Evolutionary conservation across 2,888 invertebrate species (phyloP), one percentile per base, ranked within the genome.

Genomic region (Tenthredo notha): DNA sequence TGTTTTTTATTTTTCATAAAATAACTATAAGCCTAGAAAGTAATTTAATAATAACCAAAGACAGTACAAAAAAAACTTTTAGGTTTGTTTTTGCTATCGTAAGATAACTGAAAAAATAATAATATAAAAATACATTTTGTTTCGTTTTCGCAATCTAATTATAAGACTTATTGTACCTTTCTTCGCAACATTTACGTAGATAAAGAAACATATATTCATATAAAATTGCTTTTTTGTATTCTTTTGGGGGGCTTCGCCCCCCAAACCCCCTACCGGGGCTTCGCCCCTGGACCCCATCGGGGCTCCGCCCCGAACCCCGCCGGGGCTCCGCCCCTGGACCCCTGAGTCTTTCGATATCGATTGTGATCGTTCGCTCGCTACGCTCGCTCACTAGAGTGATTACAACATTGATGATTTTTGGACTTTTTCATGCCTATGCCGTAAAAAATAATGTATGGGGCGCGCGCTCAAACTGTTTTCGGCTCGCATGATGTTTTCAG

Each of bases 401-500:
- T 33, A 4, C 4, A 33, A 33, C 33, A 33, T 33, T 25, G 9
- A 25, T 61, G 21, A 21, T 61, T 61, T 21, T 6, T 61, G 7
- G 21, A 61, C 61, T 61, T 61, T 61, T 61, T 61, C 61, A 61
- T 61, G 21, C 61, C 21, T n/a, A 25, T 33, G 33, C 33, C 33
- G 33, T 25, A 61, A 61, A 25, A 61, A 61, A 61, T 25, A 61
- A 61, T 61, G 61, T 61, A 25, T 61, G 61, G 61, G 61, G 61
- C 9, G 21, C 25, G 21, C 61, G 1, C 61, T 9, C 9, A 61
- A 61, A 61, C 61, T 25, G 25, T 61, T 61, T 61, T 61, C 25
- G 25, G 61, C 61, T 61, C 61, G 61, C 15, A 61, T 61, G 25
- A 61, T 61, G 61, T 25, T 61, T 61, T 61, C 61, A 61, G 61